A percentile compares a stretch with the other conserved stretches of the same genome.
Conservation (phyloP, 2,888 invertebrate species). For the Andrena fulva region DNA sequence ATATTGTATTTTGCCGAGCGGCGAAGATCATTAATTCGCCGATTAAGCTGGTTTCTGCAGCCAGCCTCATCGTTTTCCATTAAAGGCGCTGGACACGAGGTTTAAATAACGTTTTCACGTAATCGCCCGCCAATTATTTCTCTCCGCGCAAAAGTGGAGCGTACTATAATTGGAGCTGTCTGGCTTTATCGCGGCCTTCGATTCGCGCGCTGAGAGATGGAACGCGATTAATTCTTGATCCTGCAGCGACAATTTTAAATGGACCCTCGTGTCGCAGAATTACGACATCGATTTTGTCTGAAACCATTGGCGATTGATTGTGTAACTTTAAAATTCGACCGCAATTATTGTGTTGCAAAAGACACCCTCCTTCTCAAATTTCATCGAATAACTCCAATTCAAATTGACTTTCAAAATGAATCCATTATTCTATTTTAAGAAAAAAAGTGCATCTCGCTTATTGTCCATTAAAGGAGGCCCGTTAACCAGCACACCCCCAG, state of each 20-base stretch:
- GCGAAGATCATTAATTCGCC: not conserved
- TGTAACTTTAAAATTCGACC: not conserved
- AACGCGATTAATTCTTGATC: not conserved
- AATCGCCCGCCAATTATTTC: conserved; percentile 38
- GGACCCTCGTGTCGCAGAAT: not conserved
- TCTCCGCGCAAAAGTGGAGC: conserved; percentile 13
- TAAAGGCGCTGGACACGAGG: conserved; percentile 5
- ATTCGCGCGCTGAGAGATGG: conserved; percentile 4
- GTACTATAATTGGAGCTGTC: conserved; percentile 15
- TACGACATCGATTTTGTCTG: conserved; percentile 10
- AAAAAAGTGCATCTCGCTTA: not conserved
- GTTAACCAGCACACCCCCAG: not conserved
- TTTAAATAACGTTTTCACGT: conserved; percentile 35
- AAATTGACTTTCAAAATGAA: not conserved
- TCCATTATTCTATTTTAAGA: not conserved
- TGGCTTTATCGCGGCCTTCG: not conserved
- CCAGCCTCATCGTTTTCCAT: conserved; percentile 9
- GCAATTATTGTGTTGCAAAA: not conserved
- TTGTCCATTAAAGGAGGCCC: not conserved
- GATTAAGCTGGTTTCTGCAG: not conserved
- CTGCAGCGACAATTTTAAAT: not conserved
- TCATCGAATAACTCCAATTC: not conserved
- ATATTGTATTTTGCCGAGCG: too few relatives aligned
- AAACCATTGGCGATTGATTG: not conserved
- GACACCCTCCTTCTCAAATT: too few relatives aligned